These are phyloP conservation scores for Propithecus coquereli DNA, from an alignment of 2,113 vertebrate genomes.

Conservation along the genomic window DNA sequence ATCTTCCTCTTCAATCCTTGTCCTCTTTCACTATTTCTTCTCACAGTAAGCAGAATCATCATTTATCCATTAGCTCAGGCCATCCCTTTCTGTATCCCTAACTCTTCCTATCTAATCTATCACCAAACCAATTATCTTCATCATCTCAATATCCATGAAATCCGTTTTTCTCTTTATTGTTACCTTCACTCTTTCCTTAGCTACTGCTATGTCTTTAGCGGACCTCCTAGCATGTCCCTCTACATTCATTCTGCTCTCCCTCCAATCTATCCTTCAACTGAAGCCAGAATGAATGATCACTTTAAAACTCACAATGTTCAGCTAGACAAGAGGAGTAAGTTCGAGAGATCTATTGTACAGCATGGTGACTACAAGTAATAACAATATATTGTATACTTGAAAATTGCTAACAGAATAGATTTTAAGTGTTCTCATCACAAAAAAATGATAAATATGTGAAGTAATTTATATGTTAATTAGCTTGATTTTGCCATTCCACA, in stretches of 20 bases:
- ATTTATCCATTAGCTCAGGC: not conserved
- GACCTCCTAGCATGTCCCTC: not conserved
- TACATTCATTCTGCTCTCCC: not conserved
- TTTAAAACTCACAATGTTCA: not conserved
- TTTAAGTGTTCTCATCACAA: not conserved
- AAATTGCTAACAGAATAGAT: not conserved
- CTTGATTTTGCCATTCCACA: not conserved
- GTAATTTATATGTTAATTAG: not conserved
- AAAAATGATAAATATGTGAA: not conserved
- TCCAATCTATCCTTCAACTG: not conserved
- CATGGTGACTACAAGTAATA: not conserved
- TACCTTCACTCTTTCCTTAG: not conserved
- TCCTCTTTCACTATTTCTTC: not conserved
- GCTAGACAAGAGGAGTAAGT: not conserved
- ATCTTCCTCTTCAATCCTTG: not conserved
- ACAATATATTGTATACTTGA: not conserved
- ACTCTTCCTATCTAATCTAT: not conserved
- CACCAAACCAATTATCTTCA: not conserved
- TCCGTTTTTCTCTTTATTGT: not conserved
- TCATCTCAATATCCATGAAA: not conserved
- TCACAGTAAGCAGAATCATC: not conserved
- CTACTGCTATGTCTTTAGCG: not conserved
- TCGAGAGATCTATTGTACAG: not conserved
- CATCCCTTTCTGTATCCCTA: not conserved
- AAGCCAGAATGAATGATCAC: not conserved